phyloP scores from a whole-genome alignment of 2,888 invertebrate genomes.

The Cybosia mesomella region DNA sequence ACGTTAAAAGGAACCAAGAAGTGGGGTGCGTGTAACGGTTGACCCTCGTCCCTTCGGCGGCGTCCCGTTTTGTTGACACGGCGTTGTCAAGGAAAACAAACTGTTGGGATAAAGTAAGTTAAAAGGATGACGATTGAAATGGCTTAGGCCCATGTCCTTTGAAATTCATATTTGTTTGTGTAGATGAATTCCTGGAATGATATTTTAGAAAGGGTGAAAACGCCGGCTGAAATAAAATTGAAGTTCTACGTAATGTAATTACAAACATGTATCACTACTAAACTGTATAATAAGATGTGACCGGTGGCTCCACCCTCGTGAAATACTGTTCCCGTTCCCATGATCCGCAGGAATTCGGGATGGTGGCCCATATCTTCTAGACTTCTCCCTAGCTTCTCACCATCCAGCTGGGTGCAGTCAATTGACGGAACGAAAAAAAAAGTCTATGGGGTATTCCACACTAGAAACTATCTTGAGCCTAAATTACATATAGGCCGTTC shows the following conservation, averaged over 20 bases:
- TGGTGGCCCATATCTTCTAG: no score
- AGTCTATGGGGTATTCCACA: no score
- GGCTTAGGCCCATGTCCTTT: neutral
- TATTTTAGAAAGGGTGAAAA: neutral
- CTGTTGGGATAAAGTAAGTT: slow-evolving; percentile 25
- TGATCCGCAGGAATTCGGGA: no score
- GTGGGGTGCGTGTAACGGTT: slow-evolving; percentile 10
- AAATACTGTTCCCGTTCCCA: no score
- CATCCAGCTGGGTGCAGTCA: no score
- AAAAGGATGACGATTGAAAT: slow-evolving; percentile 21
- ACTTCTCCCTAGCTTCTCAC: no score
- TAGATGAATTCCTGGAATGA: neutral
- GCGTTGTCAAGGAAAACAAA: slow-evolving; percentile 25
- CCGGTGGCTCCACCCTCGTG: no score
- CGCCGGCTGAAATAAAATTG: no score
- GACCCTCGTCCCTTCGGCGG: slow-evolving; percentile 21
- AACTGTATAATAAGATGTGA: no score
- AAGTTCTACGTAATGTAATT: neutral
- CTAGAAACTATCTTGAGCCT: no score
- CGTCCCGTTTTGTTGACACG: slow-evolving; percentile 23
- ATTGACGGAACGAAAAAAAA: no score
- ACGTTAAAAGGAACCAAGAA: slow-evolving; percentile 17
- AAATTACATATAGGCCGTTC: no score
- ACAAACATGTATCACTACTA: neutral
- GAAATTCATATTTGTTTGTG: neutral